A percentile compares a stretch with the other conserved stretches of the same genome.
Evolutionary conservation across 2,888 invertebrate genomes (phyloP).

Genomic region (Dinocampus coccinellae): DNA sequence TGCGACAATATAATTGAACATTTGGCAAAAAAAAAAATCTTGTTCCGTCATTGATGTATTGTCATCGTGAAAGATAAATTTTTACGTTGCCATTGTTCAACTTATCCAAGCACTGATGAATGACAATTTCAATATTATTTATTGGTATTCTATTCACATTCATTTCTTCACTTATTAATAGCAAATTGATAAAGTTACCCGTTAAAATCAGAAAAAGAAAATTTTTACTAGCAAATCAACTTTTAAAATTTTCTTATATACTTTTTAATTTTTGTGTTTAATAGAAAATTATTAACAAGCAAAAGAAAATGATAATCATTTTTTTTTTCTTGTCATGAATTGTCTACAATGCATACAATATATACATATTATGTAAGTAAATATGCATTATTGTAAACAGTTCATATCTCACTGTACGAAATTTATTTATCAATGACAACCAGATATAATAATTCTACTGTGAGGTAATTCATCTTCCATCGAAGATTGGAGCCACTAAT

Average conservation of each 20-base stretch:
- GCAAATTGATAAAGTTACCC: not conserved
- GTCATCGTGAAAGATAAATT: not conserved
- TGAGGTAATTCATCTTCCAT: constrained; percentile 44
- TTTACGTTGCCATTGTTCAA: not conserved
- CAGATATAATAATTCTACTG: constrained; percentile 36
- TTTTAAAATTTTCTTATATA: not conserved
- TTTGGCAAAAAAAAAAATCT: constrained; percentile 37
- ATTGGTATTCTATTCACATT: not conserved
- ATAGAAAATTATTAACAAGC: not conserved
- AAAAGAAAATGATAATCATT: not conserved
- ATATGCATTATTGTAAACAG: constrained; percentile 42
- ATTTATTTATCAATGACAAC: constrained; percentile 40
- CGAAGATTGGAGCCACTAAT: constrained; percentile 53
- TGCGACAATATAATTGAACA: constrained; percentile 42
- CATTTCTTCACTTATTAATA: not conserved
- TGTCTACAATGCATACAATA: constrained; percentile 33
- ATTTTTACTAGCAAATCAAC: not conserved
- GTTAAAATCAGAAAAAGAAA: not conserved
- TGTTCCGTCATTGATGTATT: constrained; percentile 8
- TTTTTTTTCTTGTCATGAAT: constrained; percentile 32
- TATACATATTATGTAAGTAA: constrained; percentile 33
- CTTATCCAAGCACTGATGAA: not conserved
- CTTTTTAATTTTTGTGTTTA: not conserved
- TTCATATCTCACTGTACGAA: constrained; percentile 45
- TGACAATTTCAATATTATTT: not conserved